Conservation (phyloP, 2,113 vertebrate genomes). For the Siniperca chuatsi region DNA sequence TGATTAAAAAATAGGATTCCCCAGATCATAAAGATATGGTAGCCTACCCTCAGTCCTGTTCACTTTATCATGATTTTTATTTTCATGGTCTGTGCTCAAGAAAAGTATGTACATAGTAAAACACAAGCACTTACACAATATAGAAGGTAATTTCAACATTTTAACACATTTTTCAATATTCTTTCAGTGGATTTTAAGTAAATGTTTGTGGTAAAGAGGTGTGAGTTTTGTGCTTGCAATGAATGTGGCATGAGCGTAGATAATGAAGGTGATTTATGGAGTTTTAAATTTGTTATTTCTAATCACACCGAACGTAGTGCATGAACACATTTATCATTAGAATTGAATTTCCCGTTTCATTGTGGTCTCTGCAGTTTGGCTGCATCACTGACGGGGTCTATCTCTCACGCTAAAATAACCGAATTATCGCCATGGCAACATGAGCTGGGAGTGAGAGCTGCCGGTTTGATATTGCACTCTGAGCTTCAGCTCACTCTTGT, state of each 20-base stretch:
- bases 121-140: not conserved
- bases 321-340: constrained; percentile 58
- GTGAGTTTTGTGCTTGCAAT: not conserved
- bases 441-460: constrained; percentile 56
- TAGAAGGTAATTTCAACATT: not conserved
- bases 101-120: not conserved
- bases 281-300: constrained; percentile 42
- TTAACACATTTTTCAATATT: not conserved
- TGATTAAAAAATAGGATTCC: not conserved
- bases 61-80: not conserved
- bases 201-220: constrained; percentile 4
- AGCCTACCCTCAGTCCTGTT: not conserved
- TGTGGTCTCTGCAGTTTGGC: constrained; percentile 51
- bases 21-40: not conserved
- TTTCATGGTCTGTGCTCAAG: not conserved
- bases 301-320: constrained; percentile 53
- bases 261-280: constrained; percentile 51
- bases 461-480: constrained; percentile 70
- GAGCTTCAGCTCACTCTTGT: constrained; percentile 56
- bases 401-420: constrained; percentile 70
- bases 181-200: constrained; percentile 1
- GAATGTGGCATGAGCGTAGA: not conserved
- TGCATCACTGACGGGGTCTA: constrained; percentile 49
- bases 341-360: constrained; percentile 67
- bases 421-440: constrained; percentile 82